A percentile compares a stretch with the other conserved stretches of the same genome.
These are phyloP conservation scores for Psophia crepitans DNA, from an alignment of 2,113 vertebrate genomes.

Conservation along the genomic window DNA sequence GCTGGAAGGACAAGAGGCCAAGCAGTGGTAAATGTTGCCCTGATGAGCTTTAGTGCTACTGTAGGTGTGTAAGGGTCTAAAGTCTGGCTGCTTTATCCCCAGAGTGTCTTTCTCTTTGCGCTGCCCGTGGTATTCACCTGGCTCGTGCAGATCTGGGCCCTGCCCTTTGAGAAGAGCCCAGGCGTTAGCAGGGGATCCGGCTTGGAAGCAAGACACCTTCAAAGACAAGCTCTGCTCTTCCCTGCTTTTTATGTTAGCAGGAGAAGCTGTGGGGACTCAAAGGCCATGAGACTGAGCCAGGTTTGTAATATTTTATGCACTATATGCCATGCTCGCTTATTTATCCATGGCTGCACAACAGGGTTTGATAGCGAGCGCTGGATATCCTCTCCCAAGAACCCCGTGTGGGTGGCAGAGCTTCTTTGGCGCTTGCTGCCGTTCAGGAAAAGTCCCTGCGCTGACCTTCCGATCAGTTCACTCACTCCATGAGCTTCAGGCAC, in stretches of 20 bases:
- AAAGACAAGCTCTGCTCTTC: neutral
- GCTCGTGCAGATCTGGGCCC: neutral
- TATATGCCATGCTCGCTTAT: neutral
- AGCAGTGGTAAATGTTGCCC: neutral
- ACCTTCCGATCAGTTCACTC: neutral
- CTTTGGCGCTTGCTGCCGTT: neutral
- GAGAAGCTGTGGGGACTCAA: neutral
- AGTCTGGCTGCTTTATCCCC: neutral
- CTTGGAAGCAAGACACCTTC: neutral
- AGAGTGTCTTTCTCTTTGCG: neutral
- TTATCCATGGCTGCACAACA: neutral
- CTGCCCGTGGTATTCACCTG: neutral
- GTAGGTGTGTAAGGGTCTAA: neutral
- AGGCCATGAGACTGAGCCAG: neutral
- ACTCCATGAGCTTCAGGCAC: neutral
- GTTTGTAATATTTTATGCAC: conserved; percentile 19
- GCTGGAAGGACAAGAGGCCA: neutral
- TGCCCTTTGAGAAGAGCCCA: neutral
- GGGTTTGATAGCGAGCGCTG: neutral
- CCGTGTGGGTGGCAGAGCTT: neutral
- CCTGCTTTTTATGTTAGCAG: neutral
- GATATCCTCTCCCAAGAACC: neutral
- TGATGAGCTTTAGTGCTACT: neutral
- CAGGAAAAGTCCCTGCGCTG: neutral
- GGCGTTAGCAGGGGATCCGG: neutral